A percentile compares a stretch with the other conserved stretches of the same genome.
phyloP scores from a whole-genome alignment of 2,797 vertebrate genomes.

The Australoheros facetus region DNA sequence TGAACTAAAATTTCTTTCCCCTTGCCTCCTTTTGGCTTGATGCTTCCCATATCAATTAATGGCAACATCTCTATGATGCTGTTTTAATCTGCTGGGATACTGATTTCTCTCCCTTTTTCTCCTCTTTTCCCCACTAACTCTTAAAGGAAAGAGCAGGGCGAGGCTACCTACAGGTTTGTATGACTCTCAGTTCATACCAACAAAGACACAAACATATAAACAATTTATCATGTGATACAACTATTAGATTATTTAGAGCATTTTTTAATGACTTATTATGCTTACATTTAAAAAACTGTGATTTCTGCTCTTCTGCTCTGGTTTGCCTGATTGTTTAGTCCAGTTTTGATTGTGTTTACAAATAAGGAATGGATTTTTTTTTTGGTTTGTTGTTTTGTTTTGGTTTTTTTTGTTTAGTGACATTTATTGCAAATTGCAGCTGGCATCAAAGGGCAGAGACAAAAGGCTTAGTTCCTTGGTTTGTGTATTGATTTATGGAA shows the following conservation, averaged over 20 bases:
- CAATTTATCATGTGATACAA: background rate
- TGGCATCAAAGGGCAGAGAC: background rate
- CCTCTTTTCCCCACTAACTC: conserved; percentile 83
- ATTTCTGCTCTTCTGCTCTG: background rate
- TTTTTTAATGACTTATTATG: background rate
- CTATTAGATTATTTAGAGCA: background rate
- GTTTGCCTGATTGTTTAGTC: background rate
- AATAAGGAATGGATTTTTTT: background rate
- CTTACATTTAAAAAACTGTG: background rate
- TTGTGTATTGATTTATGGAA: conserved; percentile 2
- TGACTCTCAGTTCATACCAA: conserved; percentile 30
- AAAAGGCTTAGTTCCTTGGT: background rate
- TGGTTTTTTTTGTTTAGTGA: background rate
- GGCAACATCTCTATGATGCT: conserved; percentile 61
- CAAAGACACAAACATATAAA: conserved; percentile 23
- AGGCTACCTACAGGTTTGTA: conserved; percentile 83
- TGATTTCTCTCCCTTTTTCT: conserved; percentile 86
- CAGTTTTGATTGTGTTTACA: background rate
- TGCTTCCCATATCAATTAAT: conserved; percentile 39
- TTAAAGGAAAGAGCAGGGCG: conserved; percentile 96
- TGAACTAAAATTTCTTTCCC: conserved; percentile 4
- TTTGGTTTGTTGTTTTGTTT: no score
- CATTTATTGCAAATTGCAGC: background rate
- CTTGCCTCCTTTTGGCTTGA: conserved; percentile 24
- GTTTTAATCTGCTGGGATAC: conserved; percentile 72